phyloP scores from a whole-genome alignment of 2,888 invertebrate genomes.

The Eurytoma adleriae region DNA sequence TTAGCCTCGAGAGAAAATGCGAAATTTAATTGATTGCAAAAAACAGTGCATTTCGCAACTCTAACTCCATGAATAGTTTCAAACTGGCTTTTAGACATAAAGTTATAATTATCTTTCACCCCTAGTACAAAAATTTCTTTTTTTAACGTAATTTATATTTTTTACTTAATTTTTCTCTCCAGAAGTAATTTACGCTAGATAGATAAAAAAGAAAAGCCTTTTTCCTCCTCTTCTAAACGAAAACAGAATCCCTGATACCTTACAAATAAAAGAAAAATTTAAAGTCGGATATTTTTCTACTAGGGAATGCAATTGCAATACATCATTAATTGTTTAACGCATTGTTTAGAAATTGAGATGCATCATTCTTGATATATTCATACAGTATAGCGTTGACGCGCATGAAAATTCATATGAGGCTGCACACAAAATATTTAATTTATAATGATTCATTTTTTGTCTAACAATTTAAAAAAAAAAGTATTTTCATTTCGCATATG shows the following conservation, averaged over 20 bases:
- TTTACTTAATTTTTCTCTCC: constrained; percentile 8
- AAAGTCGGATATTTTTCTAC: constrained; percentile 55
- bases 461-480: background rate
- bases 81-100: constrained; percentile 10
- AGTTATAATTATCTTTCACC: background rate
- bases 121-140: constrained; percentile 47
- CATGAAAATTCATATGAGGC: constrained; percentile 22
- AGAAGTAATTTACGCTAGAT: background rate
- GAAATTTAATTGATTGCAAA: constrained; percentile 6
- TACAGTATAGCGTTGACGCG: constrained; percentile 37
- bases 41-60: constrained; percentile 27
- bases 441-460: background rate
- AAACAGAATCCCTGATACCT: constrained; percentile 3
- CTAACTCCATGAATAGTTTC: background rate
- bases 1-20: constrained; percentile 22
- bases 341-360: constrained; percentile 26
- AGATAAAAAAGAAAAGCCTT: background rate
- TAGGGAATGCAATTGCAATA: constrained; percentile 49
- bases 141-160: constrained; percentile 14
- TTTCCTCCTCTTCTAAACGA: constrained; percentile 18
- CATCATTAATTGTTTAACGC: constrained; percentile 20
- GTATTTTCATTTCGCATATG: background rate
- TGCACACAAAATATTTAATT: constrained; percentile 18
- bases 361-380: constrained; percentile 36
- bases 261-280: constrained; percentile 22